A percentile compares a stretch with the other conserved stretches of the same genome.
Evolutionary conservation across 2,113 vertebrate genomes (phyloP).

Genomic region (Recurvirostra avosetta): DNA sequence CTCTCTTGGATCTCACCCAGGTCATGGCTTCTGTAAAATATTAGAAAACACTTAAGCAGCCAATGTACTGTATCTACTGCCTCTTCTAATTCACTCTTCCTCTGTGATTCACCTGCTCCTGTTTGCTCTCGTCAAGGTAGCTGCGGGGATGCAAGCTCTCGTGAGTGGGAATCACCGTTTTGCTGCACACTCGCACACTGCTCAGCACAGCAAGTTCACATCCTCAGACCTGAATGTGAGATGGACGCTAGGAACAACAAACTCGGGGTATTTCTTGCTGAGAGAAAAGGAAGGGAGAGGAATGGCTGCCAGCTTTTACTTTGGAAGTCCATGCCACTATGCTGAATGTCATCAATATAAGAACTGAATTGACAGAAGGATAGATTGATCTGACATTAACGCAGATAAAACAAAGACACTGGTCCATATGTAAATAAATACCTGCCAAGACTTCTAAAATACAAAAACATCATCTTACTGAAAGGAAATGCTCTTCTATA

Average conservation of each 20-base stretch:
- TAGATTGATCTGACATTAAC: not conserved
- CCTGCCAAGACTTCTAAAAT: not conserved
- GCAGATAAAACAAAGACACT: not conserved
- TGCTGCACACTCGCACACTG: not conserved
- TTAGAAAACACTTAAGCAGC: conserved; percentile 54
- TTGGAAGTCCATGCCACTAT: not conserved
- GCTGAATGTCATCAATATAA: not conserved
- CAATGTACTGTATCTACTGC: conserved; percentile 40
- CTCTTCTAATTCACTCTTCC: conserved; percentile 39
- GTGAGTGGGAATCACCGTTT: not conserved
- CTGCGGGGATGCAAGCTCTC: not conserved
- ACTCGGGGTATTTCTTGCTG: not conserved
- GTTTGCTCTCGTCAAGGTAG: not conserved
- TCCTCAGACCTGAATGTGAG: not conserved
- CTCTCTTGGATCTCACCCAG: conserved; percentile 24
- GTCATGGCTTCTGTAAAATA: conserved; percentile 36
- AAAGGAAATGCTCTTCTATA: not conserved
- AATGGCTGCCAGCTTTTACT: not conserved
- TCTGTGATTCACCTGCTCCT: conserved; percentile 8
- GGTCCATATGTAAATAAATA: not conserved
- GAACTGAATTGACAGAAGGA: not conserved
- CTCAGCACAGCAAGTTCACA: rapidly evolving
- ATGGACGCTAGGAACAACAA: not conserved
- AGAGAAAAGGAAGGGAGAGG: not conserved
- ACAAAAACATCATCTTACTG: not conserved